These are phyloP conservation scores for Rotaria magnacalcarata DNA, from an alignment of 2,888 invertebrate genomes.

Conservation along the genomic window DNA sequence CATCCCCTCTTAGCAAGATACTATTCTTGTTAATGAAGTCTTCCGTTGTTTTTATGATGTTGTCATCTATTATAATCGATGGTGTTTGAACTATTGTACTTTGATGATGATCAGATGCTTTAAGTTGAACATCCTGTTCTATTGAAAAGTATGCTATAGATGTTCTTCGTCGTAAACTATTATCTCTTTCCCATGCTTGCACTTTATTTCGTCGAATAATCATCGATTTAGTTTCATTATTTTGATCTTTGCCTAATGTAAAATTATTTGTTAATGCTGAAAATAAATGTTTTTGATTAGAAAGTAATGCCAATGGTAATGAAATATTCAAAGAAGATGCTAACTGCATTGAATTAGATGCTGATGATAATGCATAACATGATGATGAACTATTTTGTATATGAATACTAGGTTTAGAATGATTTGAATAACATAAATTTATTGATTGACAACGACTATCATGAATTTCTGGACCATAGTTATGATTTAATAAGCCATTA, in stretches of 20 bases:
- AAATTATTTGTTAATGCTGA: constrained; percentile 15
- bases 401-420: no score
- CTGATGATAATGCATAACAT: no score
- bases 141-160: not conserved
- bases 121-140: not conserved
- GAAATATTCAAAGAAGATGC: not conserved
- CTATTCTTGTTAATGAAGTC: not conserved
- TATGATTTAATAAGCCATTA: constrained; percentile 36
- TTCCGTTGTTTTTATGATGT: not conserved
- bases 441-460: not conserved
- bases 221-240: not conserved
- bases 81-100: not conserved
- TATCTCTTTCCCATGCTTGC: not conserved
- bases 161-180: not conserved
- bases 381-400: no score
- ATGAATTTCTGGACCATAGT: not conserved
- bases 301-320: not conserved
- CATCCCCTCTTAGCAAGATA: not conserved
- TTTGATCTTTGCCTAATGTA: not conserved
- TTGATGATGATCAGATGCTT: not conserved
- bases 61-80: not conserved
- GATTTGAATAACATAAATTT: not conserved
- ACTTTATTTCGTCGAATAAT: constrained; percentile 6
- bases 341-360: not conserved
- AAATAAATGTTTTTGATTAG: constrained; percentile 5